These are phyloP conservation scores for Chelon labrosus DNA, from an alignment of 2,797 vertebrate species.

Conservation along the genomic window DNA sequence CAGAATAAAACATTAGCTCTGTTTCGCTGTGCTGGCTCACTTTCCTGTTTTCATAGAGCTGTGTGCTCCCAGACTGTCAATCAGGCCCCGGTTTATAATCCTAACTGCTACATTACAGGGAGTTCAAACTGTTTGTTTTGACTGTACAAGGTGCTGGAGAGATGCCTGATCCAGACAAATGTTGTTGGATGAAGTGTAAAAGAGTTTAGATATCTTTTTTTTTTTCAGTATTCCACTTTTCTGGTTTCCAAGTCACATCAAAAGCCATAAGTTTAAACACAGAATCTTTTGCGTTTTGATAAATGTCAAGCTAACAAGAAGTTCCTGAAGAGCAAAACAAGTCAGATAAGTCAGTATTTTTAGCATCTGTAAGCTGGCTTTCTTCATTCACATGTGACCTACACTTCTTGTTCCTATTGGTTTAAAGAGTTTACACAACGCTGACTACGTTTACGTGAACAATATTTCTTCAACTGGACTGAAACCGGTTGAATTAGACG, in stretches of 20 bases:
- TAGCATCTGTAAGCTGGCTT: not conserved
- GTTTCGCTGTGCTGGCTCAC: slow-evolving; percentile 42
- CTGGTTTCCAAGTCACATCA: not conserved
- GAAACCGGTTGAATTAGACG: too few species aligned
- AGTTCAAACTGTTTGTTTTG: slow-evolving; percentile 4
- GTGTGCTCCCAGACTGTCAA: slow-evolving; percentile 9
- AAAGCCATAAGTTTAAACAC: too few species aligned
- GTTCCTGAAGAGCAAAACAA: not conserved
- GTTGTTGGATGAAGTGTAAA: not conserved
- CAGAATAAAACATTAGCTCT: slow-evolving; percentile 58
- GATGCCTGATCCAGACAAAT: not conserved
- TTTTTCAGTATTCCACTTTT: not conserved
- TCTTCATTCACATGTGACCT: slow-evolving; percentile 25
- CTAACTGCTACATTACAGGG: not conserved
- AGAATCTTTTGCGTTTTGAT: too few species aligned
- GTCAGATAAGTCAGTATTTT: slow-evolving; percentile 24
- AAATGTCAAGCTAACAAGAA: too few species aligned
- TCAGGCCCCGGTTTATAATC: slow-evolving; percentile 18
- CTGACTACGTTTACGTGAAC: too few species aligned
- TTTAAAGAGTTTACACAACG: not conserved
- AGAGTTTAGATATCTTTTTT: not conserved
- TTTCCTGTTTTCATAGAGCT: slow-evolving; percentile 41
- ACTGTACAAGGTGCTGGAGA: not conserved
- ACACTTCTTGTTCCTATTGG: slow-evolving; percentile 7
- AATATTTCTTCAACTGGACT: too few species aligned